phyloP scores from a whole-genome alignment of 2,888 invertebrate genomes.

The Operophtera brumata region DNA sequence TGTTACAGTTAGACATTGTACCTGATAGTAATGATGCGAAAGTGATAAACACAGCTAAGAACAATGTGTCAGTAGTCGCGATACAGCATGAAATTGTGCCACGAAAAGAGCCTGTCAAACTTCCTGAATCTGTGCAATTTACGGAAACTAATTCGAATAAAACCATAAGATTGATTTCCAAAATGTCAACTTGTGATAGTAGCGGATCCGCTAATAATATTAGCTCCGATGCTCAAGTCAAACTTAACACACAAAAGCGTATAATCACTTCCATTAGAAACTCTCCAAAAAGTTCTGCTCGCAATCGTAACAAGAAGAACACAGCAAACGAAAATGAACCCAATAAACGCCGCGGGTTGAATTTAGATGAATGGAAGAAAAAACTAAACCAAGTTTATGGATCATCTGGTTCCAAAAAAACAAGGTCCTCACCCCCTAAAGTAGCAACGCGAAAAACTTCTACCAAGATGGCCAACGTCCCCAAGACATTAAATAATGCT shows the following conservation, averaged over 20 bases:
- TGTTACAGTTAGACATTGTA: slow-evolving; percentile 73
- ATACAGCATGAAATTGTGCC: slow-evolving; percentile 45
- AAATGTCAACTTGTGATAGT: slow-evolving; percentile 64
- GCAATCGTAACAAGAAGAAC: slow-evolving; percentile 38
- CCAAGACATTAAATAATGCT: slow-evolving; percentile 47
- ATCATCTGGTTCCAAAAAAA: slow-evolving; percentile 40
- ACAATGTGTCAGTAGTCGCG: slow-evolving; percentile 59
- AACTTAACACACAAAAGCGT: slow-evolving; percentile 41
- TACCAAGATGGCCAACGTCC: slow-evolving; percentile 35
- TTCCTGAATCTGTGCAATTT: slow-evolving; percentile 16
- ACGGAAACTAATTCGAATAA: slow-evolving; percentile 28
- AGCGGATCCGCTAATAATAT: slow-evolving; percentile 61
- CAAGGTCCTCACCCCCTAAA: slow-evolving; percentile 26
- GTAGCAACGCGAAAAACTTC: slow-evolving; percentile 31
- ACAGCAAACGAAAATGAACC: slow-evolving; percentile 39
- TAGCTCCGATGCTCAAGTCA: slow-evolving; percentile 49
- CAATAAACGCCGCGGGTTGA: slow-evolving; percentile 40
- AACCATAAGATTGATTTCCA: slow-evolving; percentile 55
- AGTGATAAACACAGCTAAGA: slow-evolving; percentile 36
- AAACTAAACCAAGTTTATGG: slow-evolving; percentile 65
- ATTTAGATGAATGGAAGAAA: slow-evolving; percentile 65
- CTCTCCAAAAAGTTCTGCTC: slow-evolving; percentile 42
- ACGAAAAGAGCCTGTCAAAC: slow-evolving; percentile 19
- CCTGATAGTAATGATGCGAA: slow-evolving; percentile 48
- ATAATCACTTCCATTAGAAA: slow-evolving; percentile 36